Base-by-base conservation (phyloP, 2,888 invertebrate genomes). In the Ariolimax columbianus region DNA sequence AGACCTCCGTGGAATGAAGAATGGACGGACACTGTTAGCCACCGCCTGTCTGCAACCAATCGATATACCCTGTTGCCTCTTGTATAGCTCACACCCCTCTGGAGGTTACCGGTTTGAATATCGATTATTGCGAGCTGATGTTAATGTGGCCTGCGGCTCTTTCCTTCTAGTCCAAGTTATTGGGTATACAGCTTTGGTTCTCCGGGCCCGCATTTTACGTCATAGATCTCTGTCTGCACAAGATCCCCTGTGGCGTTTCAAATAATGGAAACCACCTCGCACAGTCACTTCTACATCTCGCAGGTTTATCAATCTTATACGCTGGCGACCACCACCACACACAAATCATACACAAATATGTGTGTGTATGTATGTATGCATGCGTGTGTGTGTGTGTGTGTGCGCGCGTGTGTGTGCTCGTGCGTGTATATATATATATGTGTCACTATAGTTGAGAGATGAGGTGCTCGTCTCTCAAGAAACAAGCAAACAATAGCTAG, bases 111-210 rank as follows among this genome's bases (percentile, higher is more conserved):
- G n/a, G 73, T 47, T 47, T 47, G 73, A 55, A 47, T 47, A 75
- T 75, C 73, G 73, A 75, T 75, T 75, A n/a, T n/a, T 75, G 2
- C n/a, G 17, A 26, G 73, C 47, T 75, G n/a, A 75, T 75, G 73
- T n/a, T 43, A 47, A 75, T 47, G 47, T 30, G 47, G 14, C 19
- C 23, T 43, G 6, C 30, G 17, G 73, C 43, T 47, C 19, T 75
- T 75, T 36, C 38, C 33, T 33, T 9, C 23, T 38, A 36, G 30
- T 33, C 38, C 70, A n/a, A 63, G 30, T 30, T 63, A 63, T n/a
- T 30, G 63, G 30, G 63, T 63, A 9, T 63, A 30, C 7, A 4
- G 70, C 33, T 33, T 70, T 38, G 33, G 33, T 19, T 17, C 17
- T 19, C 33, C 66, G 14, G 3, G 3, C 17, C 70, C 23, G 26